Evolutionary conservation across 1,140 invertebrate species (phyloP).

Genomic region (Drosophila burlai): DNA sequence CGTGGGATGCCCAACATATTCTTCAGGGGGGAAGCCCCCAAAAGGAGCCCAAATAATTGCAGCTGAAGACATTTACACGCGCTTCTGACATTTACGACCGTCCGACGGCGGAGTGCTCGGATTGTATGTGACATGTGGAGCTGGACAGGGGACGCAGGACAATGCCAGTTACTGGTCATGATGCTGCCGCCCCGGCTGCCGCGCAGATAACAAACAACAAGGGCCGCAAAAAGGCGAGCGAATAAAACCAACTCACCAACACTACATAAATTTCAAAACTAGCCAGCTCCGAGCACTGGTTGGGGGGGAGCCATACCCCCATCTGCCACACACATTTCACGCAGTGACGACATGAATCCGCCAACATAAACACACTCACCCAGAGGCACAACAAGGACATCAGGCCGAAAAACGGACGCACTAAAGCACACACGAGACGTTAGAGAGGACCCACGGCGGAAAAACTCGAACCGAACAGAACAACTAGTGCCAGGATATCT

Average conservation of each 20-base stretch:
- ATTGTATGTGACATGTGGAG: slow-evolving; percentile 70
- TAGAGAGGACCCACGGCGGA: slow-evolving; percentile 17
- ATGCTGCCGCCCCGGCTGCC: slow-evolving; percentile 34
- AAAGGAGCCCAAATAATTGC: slow-evolving; percentile 69
- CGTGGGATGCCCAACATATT: slow-evolving; percentile 41
- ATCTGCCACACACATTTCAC: slow-evolving; percentile 80
- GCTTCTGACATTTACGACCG: slow-evolving; percentile 79
- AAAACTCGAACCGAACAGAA: slow-evolving; percentile 45
- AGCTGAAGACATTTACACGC: slow-evolving; percentile 81
- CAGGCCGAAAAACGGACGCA: slow-evolving; percentile 55
- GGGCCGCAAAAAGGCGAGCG: slow-evolving; percentile 49
- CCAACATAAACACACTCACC: slow-evolving; percentile 74
- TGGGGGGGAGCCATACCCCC: slow-evolving; percentile 29
- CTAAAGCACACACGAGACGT: slow-evolving; percentile 52
- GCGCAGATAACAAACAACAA: slow-evolving; percentile 38
- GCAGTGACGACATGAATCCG: slow-evolving; percentile 82
- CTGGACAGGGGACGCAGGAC: slow-evolving; percentile 51
- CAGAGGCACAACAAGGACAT: slow-evolving; percentile 31
- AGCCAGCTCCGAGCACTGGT: slow-evolving; percentile 33
- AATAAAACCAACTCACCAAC: slow-evolving; percentile 77
- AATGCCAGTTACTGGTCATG: slow-evolving; percentile 81
- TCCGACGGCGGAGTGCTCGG: slow-evolving; percentile 25
- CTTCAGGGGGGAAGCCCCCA: neutral
- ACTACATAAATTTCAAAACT: slow-evolving; percentile 81
- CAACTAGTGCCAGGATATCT: slow-evolving; percentile 18